Evolutionary conservation across 2,797 vertebrate genomes (phyloP).

Genomic region (Schizopygopsis pylzovi): DNA sequence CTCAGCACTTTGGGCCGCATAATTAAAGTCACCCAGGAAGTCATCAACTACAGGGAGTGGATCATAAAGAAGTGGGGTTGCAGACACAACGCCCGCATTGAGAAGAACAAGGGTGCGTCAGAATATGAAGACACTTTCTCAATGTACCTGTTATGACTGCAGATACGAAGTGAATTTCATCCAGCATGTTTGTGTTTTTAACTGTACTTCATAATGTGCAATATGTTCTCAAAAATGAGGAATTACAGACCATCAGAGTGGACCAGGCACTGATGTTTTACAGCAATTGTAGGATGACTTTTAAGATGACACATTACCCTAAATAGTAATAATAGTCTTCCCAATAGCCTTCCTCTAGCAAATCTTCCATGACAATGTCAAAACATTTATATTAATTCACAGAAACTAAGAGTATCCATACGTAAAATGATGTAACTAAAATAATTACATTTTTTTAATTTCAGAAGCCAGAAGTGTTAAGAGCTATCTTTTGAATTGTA

Average conservation of each 20-base stretch:
- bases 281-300: background rate
- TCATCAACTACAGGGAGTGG: slow-evolving; percentile 96
- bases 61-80: slow-evolving; percentile 95
- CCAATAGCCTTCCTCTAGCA: no score
- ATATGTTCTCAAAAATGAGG: background rate
- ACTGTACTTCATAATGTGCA: background rate
- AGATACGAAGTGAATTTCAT: background rate
- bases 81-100: slow-evolving; percentile 76
- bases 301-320: background rate
- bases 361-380: background rate
- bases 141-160: background rate
- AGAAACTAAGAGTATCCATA: background rate
- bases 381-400: background rate
- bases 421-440: background rate
- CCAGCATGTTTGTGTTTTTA: background rate
- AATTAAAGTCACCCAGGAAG: slow-evolving; percentile 95
- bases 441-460: background rate
- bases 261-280: background rate
- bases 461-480: background rate
- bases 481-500: background rate
- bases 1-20: slow-evolving; percentile 94
- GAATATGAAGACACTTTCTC: background rate
- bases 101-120: slow-evolving; percentile 79
- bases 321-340: no score
- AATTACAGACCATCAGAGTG: background rate